Evolutionary conservation across 2,888 invertebrate species (phyloP).

Genomic region (Chaetogeoica ovagalla): DNA sequence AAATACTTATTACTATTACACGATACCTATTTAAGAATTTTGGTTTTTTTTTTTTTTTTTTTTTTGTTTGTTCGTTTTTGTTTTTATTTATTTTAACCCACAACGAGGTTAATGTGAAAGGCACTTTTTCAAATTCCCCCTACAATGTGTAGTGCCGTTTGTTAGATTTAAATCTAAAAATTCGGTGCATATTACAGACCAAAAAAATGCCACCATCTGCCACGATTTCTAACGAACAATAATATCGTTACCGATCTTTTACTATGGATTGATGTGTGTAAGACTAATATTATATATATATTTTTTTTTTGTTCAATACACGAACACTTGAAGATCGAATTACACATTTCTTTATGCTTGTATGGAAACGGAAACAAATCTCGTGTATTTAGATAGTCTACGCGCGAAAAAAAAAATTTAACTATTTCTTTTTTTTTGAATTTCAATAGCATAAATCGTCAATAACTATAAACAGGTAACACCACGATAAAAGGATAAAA

Average conservation of each 20-base stretch:
- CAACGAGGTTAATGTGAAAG: constrained; percentile 25
- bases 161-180: constrained; percentile 28
- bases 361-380: neutral
- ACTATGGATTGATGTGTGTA: neutral
- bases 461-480: neutral
- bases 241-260: neutral
- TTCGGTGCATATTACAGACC: constrained; percentile 30
- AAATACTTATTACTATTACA: neutral
- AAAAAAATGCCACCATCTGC: neutral
- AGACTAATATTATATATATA: neutral
- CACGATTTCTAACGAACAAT: neutral
- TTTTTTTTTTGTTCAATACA: neutral
- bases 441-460: no score
- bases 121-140: constrained; percentile 47
- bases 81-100: no score
- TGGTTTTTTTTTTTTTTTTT: constrained; percentile 1
- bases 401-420: neutral
- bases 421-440: no score
- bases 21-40: constrained; percentile 6
- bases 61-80: no score
- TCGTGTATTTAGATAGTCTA: constrained; percentile 1
- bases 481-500: neutral
- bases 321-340: neutral
- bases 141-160: constrained; percentile 11
- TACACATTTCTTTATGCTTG: neutral